Conservation (phyloP, 2,888 invertebrate genomes). For the Adineta ricciae region DNA sequence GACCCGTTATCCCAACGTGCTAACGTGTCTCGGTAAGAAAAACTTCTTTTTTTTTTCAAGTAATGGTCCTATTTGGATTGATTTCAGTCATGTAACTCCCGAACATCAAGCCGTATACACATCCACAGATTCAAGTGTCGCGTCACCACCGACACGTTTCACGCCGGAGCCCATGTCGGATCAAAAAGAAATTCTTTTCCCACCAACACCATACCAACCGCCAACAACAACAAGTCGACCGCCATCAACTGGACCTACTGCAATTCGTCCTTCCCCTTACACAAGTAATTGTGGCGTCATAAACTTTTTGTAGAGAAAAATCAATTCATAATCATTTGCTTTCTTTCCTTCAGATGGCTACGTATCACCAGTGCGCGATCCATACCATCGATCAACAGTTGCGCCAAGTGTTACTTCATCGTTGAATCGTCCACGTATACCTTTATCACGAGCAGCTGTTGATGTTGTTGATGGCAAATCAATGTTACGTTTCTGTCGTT, state of each 20-base stretch:
- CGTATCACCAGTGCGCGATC: not conserved
- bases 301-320: not conserved
- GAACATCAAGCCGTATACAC: constrained; percentile 10
- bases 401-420: constrained; percentile 7
- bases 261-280: not conserved
- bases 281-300: not conserved
- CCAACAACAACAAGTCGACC: not conserved
- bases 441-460: not conserved
- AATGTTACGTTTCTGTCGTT: constrained; percentile 13
- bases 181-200: not conserved
- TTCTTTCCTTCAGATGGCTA: not conserved
- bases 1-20: not conserved
- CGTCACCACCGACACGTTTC: not conserved
- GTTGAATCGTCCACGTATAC: not conserved
- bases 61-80: too few species aligned
- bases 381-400: not conserved
- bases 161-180: not conserved
- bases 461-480: constrained; percentile 13
- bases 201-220: not conserved
- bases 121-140: not conserved
- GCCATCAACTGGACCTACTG: not conserved
- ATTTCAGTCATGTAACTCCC: not conserved
- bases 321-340: not conserved
- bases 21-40: not conserved
- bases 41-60: too few species aligned